A percentile compares a stretch with the other conserved stretches of the same genome.
These are phyloP conservation scores for Amphiprion ocellaris DNA, from an alignment of 2,113 vertebrate genomes.

Conservation along the genomic window DNA sequence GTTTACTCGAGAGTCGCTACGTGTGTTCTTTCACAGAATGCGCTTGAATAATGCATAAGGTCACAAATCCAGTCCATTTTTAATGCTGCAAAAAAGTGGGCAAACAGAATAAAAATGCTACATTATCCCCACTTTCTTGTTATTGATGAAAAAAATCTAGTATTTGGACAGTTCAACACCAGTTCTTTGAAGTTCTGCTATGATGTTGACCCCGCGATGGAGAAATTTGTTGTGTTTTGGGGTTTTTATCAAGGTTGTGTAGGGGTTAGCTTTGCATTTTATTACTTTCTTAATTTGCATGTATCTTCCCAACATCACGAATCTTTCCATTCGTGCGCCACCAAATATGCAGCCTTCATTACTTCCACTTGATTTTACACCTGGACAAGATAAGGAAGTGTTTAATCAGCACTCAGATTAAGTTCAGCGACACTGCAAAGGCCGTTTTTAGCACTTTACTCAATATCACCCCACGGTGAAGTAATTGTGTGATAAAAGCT, in stretches of 20 bases:
- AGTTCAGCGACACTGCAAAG: conserved; percentile 29
- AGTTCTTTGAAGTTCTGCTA: background rate
- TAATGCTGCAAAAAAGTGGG: conserved; percentile 40
- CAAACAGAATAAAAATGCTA: conserved; percentile 6
- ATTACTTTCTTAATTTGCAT: conserved; percentile 20
- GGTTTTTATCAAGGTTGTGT: background rate
- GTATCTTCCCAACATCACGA: conserved; percentile 14
- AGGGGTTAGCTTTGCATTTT: background rate
- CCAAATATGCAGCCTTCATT: conserved; percentile 30
- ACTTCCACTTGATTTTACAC: conserved; percentile 31
- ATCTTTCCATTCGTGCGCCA: background rate
- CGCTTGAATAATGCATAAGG: conserved; percentile 54
- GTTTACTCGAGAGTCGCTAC: conserved; percentile 31
- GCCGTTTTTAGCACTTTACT: conserved; percentile 17
- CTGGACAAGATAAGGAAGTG: conserved; percentile 37
- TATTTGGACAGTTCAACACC: background rate
- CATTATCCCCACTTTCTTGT: background rate
- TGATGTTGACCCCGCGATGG: background rate
- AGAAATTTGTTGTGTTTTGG: background rate
- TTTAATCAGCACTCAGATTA: conserved; percentile 40
- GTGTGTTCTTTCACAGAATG: conserved; percentile 30
- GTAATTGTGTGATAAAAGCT: conserved; percentile 50
- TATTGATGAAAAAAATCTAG: background rate
- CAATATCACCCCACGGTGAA: conserved; percentile 25
- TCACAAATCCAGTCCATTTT: conserved; percentile 41